Percentiles rank a stretch among this genome's conserved stretches.
phyloP scores from a whole-genome alignment of 2,888 invertebrate species.

The Xestia ashworthii region DNA sequence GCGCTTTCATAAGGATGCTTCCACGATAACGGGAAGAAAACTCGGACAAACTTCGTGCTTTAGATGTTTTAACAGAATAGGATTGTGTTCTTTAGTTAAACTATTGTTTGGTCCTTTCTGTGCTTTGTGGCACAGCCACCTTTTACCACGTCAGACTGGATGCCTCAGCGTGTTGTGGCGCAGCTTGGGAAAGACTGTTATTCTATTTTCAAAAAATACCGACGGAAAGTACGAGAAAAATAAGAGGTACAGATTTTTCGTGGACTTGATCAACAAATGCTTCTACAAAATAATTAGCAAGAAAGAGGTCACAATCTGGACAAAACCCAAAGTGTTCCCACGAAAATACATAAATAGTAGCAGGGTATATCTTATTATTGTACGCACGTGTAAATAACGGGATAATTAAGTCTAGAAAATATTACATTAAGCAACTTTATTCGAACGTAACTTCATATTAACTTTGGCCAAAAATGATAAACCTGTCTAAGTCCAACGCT shows the following conservation, averaged over 20 bases:
- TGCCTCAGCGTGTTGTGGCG: neutral
- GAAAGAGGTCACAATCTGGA: neutral
- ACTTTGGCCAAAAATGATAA: slow-evolving; percentile 29
- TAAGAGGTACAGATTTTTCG: neutral
- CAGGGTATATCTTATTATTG: neutral
- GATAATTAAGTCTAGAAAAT: slow-evolving; percentile 16
- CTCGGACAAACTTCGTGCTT: slow-evolving; percentile 33
- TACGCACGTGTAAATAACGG: slow-evolving; percentile 26
- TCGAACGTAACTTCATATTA: neutral
- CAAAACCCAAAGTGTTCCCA: neutral
- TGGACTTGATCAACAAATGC: neutral
- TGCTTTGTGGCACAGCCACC: neutral
- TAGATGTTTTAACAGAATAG: slow-evolving; percentile 8
- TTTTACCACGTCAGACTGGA: neutral
- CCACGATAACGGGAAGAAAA: slow-evolving; percentile 44
- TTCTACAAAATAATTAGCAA: neutral
- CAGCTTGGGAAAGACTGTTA: neutral
- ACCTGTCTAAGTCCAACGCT: neutral
- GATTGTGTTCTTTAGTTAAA: neutral
- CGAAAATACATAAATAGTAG: neutral
- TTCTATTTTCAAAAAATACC: neutral
- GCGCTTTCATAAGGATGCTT: slow-evolving; percentile 65
- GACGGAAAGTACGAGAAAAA: neutral
- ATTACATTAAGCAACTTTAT: slow-evolving; percentile 8
- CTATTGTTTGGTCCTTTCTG: neutral